Percentiles rank a stretch among this genome's conserved stretches.
Evolutionary conservation across 1,140 invertebrate species (phyloP).

Genomic region (Neodiprion virginianus): DNA sequence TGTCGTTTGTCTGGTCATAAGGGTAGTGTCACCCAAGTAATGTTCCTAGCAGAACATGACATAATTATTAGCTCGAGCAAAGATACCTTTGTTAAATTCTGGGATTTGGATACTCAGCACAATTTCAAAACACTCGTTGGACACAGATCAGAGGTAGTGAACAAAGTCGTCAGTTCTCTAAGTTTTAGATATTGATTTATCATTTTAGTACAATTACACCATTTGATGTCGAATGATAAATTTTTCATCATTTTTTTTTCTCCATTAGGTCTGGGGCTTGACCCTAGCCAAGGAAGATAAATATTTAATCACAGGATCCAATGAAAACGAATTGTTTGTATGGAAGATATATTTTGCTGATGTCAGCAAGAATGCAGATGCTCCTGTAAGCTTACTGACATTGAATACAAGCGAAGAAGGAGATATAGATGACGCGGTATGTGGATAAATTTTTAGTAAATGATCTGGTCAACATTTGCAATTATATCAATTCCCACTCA

Average conservation of each 20-base stretch:
- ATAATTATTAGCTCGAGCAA: slow-evolving; percentile 90
- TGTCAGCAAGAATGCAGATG: slow-evolving; percentile 43
- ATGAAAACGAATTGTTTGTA: slow-evolving; percentile 83
- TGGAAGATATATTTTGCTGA: slow-evolving; percentile 70
- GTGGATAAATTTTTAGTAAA: slow-evolving; percentile 8
- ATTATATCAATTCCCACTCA: no score
- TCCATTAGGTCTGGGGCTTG: slow-evolving; percentile 81
- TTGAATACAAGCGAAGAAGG: slow-evolving; percentile 63
- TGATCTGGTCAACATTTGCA: no score
- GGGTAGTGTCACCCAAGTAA: slow-evolving; percentile 85
- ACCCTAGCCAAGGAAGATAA: slow-evolving; percentile 79
- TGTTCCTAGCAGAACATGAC: slow-evolving; percentile 80
- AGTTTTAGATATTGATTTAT: slow-evolving; percentile 8
- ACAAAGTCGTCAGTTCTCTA: slow-evolving; percentile 7
- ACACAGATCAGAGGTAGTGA: slow-evolving; percentile 74
- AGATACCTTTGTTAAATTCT: slow-evolving; percentile 96
- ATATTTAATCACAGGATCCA: slow-evolving; percentile 85
- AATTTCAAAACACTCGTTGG: slow-evolving; percentile 94
- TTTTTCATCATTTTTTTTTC: not conserved
- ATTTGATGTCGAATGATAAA: not conserved
- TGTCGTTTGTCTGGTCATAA: slow-evolving; percentile 93
- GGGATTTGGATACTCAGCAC: slow-evolving; percentile 94
- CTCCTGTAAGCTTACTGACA: slow-evolving; percentile 55
- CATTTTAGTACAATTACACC: not conserved
- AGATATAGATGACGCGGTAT: slow-evolving; percentile 64